Percentiles rank a stretch among this genome's conserved stretches.
These are phyloP conservation scores for Montipora capitata DNA, from an alignment of 92 coral and sea anemone species.

Conservation along the genomic window DNA sequence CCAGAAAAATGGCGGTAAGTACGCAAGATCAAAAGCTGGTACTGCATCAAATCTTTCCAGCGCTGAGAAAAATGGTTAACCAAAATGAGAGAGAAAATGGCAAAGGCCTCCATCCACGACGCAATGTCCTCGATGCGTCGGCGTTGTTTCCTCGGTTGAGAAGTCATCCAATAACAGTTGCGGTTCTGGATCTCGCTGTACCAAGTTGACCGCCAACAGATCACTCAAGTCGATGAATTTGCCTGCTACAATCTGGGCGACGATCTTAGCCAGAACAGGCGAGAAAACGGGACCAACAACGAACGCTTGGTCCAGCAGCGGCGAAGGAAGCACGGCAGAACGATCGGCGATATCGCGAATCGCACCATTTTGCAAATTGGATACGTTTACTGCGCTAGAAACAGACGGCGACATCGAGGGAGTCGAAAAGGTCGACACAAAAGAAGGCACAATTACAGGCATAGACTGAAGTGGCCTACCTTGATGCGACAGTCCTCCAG, in stretches of 20 bases:
- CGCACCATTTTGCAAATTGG: too few species aligned
- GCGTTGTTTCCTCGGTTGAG: not conserved
- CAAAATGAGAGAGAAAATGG: not conserved
- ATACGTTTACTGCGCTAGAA: too few species aligned
- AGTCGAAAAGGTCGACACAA: too few species aligned
- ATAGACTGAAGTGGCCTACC: too few species aligned
- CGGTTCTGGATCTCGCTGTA: slow-evolving; percentile 12
- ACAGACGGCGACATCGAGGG: too few species aligned
- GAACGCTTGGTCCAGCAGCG: too few species aligned
- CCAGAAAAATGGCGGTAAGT: slow-evolving; percentile 7
- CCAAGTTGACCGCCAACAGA: slow-evolving; percentile 2
- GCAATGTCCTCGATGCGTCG: not conserved
- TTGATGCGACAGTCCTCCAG: too few species aligned
- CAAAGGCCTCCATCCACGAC: not conserved
- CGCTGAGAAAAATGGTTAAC: not conserved
- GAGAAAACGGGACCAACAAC: too few species aligned
- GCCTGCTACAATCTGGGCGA: slow-evolving; percentile 33
- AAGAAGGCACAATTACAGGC: too few species aligned
- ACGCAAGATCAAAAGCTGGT: not conserved
- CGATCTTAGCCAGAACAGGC: slow-evolving; percentile 21
- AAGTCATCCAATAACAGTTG: not conserved
- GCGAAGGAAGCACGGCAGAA: too few species aligned
- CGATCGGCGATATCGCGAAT: too few species aligned
- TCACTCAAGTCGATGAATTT: slow-evolving; percentile 26
- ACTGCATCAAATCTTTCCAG: not conserved